Evolutionary conservation across 2,113 vertebrate genomes (phyloP).

Genomic region (Suricata suricatta): DNA sequence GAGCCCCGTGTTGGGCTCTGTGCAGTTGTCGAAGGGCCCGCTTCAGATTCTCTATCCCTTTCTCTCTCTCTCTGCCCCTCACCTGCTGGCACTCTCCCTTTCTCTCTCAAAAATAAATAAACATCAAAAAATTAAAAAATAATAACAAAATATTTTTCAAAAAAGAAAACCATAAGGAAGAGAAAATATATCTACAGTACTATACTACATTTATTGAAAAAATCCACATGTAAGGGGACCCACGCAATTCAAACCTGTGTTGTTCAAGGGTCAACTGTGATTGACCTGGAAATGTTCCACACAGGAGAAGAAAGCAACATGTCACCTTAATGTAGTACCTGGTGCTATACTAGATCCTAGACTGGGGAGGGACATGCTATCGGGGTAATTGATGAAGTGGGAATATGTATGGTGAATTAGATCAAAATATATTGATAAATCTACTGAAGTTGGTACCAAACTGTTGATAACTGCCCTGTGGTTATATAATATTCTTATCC

Average conservation of each 20-base stretch:
- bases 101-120: too few relatives aligned
- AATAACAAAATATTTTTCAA: background rate
- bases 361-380: background rate
- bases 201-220: background rate
- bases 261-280: background rate
- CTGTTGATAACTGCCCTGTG: background rate
- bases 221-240: background rate
- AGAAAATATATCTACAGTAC: background rate
- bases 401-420: background rate
- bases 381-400: constrained; percentile 17
- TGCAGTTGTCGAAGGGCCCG: too few relatives aligned
- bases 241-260: background rate
- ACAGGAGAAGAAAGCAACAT: background rate
- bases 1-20: too few relatives aligned
- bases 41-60: too few relatives aligned
- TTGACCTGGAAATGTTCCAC: background rate
- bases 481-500: background rate
- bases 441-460: background rate
- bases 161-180: background rate
- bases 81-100: too few relatives aligned
- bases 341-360: background rate
- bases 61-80: too few relatives aligned
- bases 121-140: background rate
- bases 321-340: background rate
- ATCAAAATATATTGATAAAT: constrained; percentile 17